These are phyloP conservation scores for Globicephala melas DNA, from an alignment of 2,113 vertebrate genomes.

Conservation along the genomic window DNA sequence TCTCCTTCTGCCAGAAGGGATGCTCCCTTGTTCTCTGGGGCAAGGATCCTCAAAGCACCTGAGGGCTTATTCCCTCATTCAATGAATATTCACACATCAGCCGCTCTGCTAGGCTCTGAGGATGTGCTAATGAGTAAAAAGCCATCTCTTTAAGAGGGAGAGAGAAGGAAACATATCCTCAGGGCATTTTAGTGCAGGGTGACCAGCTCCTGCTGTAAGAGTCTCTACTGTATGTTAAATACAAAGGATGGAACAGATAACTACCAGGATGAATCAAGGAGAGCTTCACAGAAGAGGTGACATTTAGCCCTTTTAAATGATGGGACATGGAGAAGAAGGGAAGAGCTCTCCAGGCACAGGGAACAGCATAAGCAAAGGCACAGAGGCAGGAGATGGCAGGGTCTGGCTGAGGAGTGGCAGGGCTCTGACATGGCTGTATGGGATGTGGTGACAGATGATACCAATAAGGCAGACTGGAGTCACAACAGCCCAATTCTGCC, in stretches of 20 bases:
- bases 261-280: not conserved
- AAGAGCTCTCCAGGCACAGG: not conserved
- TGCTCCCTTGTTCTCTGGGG: not conserved
- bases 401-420: not conserved
- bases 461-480: not conserved
- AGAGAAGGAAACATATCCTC: not conserved
- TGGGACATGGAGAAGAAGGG: not conserved
- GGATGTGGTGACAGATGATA: not conserved
- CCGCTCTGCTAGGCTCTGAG: not conserved
- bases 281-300: not conserved
- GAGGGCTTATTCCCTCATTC: not conserved
- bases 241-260: not conserved
- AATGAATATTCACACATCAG: not conserved
- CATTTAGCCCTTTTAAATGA: not conserved
- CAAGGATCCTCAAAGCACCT: not conserved
- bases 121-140: not conserved
- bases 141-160: not conserved
- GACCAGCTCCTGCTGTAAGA: not conserved
- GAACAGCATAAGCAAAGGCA: not conserved
- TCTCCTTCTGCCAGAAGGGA: not conserved
- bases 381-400: not conserved
- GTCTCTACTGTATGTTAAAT: not conserved
- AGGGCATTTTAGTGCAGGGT: not conserved
- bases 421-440: not conserved
- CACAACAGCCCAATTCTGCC: fast-evolving